These are phyloP conservation scores for Lerema accius DNA, from an alignment of 1,140 invertebrate genomes.

Conservation along the genomic window DNA sequence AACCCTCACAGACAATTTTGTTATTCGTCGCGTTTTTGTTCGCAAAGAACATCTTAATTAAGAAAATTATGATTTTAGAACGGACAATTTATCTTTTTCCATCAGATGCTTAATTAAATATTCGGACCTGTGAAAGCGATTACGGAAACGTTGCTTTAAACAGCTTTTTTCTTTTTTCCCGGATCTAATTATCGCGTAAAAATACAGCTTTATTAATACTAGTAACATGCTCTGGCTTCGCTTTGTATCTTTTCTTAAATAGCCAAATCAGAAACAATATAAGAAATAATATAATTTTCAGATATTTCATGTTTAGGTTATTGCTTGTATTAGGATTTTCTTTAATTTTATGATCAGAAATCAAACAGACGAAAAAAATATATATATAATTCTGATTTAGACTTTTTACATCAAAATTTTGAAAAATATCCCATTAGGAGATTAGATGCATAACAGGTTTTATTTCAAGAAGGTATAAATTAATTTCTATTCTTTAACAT, in stretches of 20 bases:
- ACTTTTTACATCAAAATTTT: no score
- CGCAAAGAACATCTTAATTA: constrained; percentile 52
- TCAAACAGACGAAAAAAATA: no score
- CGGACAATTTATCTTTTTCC: constrained; percentile 46
- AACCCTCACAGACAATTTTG: constrained; percentile 11
- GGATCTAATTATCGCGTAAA: constrained; percentile 6
- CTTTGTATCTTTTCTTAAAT: not conserved
- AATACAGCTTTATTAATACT: not conserved
- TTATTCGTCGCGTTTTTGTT: constrained; percentile 35
- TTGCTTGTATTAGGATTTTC: no score
- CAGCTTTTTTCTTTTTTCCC: constrained; percentile 7
- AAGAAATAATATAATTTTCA: constrained; percentile 4
- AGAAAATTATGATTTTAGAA: constrained; percentile 50
- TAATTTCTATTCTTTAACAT: no score
- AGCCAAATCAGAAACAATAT: no score
- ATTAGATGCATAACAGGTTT: no score
- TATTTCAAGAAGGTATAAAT: no score
- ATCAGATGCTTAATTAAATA: constrained; percentile 48
- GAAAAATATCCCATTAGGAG: no score
- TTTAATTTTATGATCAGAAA: no score
- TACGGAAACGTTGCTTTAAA: constrained; percentile 21
- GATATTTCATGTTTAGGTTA: no score
- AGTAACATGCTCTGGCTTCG: not conserved
- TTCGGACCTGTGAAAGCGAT: constrained; percentile 20
- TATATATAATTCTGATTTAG: no score